Evolutionary conservation across 2,113 vertebrate genomes (phyloP).

Genomic region (Varanus salvator): DNA sequence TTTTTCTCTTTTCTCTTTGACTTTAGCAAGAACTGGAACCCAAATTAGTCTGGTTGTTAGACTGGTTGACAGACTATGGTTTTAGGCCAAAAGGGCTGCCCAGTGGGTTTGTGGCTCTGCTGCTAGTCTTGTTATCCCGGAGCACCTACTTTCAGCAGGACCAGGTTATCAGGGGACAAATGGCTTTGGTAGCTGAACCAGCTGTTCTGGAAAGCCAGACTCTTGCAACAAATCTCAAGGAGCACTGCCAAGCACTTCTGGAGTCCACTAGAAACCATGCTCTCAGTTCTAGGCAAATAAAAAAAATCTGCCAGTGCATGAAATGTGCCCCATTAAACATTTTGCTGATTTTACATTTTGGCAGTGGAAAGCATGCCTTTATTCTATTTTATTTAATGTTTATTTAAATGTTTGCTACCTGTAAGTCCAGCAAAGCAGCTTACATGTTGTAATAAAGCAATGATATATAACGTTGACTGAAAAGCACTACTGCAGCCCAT

Average conservation of each 20-base stretch:
- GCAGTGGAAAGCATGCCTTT: not conserved
- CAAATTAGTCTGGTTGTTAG: not conserved
- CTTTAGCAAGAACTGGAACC: not conserved
- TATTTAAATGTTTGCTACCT: not conserved
- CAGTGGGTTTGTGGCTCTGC: not conserved
- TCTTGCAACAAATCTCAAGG: conserved; percentile 50
- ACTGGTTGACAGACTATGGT: not conserved
- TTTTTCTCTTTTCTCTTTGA: not conserved
- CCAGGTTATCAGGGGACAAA: not conserved
- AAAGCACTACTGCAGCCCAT: conserved; percentile 16
- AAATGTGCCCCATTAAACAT: conserved; percentile 38
- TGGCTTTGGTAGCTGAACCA: conserved; percentile 4
- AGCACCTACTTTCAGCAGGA: conserved; percentile 20
- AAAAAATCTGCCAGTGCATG: conserved; percentile 43
- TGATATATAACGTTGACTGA: conserved; percentile 25
- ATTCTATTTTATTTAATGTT: not conserved
- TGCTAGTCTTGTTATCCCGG: not conserved
- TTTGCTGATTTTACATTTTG: conserved; percentile 31
- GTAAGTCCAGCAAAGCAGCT: not conserved
- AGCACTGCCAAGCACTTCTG: conserved; percentile 46
- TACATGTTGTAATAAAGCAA: not conserved
- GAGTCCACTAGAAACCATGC: not conserved
- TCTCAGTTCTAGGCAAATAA: conserved; percentile 42
- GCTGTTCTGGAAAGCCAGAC: conserved; percentile 18
- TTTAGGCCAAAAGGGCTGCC: not conserved